Evolutionary conservation across 2,797 vertebrate species (phyloP), one percentile per base, ranked within the genome.

Genomic region (Lagodon rhomboides): DNA sequence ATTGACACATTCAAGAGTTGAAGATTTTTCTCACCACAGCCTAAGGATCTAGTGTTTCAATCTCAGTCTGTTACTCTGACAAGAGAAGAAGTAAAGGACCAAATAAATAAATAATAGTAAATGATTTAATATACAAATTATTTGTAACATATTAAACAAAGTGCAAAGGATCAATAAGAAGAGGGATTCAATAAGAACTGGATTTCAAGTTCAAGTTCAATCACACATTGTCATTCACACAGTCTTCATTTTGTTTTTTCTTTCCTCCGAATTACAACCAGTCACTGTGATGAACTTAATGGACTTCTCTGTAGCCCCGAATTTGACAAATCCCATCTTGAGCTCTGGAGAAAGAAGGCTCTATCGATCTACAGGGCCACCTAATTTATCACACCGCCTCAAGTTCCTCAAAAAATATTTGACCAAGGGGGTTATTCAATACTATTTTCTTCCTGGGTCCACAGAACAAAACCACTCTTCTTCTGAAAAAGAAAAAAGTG

Each of bases 251-350:
- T 76, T 79, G 64, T 80, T 43, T 78, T 85, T 80, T 77, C 54
- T 74, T 81, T 56, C 74, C 68, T 74, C 59, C 41, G 89, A 91
- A 93, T 91, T 92, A 92, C 75, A 90, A 70, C 73, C 75, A 75
- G 85, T 94, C 95, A 91, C 93, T 96, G 94, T 95, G 94, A 96
- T 96, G 95, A 96, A 96, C 96, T 96, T 95, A 95, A 96, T 97
- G 96, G 96, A 96, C 96, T 94, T 85, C 93, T 75, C 83, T 89
- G 91, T 92, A 91, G 95, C 94, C 95, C 89, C 53, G 95, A 96
- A 97, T 97, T 97, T 98, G 96, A 98, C 97, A 98, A 98, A 98
- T 98, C 96, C 96, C 95, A 96, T 97, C 95, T 96, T 95, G 96
- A 96, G 95, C 96, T 87, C 87, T 96, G 95, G 96, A 97, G 95